Conservation (phyloP, 1,140 invertebrate genomes). For the Rhagoletis zephyria region DNA sequence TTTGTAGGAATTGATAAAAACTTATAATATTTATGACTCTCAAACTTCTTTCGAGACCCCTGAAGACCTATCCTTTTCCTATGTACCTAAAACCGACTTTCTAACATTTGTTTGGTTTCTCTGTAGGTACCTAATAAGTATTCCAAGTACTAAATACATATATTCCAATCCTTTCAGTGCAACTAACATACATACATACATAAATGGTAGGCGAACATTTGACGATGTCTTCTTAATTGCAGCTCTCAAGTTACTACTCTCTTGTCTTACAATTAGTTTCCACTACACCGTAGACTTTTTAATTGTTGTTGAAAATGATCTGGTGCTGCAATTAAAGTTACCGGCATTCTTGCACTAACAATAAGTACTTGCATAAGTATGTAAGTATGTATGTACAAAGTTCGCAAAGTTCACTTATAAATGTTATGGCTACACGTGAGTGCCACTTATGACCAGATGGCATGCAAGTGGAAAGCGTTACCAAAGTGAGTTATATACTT, state of each 20-base stretch:
- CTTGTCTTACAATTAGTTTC: not conserved
- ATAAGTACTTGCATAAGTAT: not conserved
- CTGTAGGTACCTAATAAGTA: too few relatives aligned
- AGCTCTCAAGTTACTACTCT: not conserved
- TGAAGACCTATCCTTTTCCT: too few relatives aligned
- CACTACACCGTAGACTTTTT: slow-evolving; percentile 1
- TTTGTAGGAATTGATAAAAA: too few relatives aligned
- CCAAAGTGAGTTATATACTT: not conserved
- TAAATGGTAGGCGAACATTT: not conserved
- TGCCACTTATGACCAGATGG: not conserved
- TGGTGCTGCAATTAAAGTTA: slow-evolving; percentile 3
- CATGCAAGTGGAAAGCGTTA: not conserved
- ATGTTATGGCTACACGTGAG: not conserved
- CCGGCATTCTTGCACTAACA: not conserved
- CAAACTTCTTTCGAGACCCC: too few relatives aligned
- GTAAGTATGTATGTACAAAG: not conserved
- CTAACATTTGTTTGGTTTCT: too few relatives aligned
- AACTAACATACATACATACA: too few relatives aligned
- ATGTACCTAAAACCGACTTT: too few relatives aligned
- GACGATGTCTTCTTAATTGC: not conserved
- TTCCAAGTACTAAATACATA: too few relatives aligned
- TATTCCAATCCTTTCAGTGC: too few relatives aligned
- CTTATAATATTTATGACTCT: too few relatives aligned
- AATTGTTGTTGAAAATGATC: not conserved
- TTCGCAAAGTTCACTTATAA: not conserved